Evolutionary conservation across 2,797 vertebrate species (phyloP).

Genomic region (Notolepis coatsorum): DNA sequence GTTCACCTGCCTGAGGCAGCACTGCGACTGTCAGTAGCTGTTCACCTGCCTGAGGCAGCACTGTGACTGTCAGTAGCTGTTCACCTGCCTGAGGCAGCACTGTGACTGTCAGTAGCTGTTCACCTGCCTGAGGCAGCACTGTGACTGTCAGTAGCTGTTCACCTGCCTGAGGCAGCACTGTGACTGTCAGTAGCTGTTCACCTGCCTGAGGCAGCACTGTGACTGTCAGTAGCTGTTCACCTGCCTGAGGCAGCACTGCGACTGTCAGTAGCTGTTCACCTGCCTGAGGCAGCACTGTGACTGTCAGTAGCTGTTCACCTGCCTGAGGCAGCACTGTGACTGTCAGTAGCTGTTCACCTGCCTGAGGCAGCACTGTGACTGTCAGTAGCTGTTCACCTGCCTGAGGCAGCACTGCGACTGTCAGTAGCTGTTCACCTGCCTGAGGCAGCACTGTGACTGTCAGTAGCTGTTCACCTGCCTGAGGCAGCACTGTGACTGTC

Average conservation of each 20-base stretch:
- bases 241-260: neutral
- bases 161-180: neutral
- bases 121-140: too few relatives aligned
- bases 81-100: neutral
- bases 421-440: too few relatives aligned
- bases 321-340: neutral
- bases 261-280: neutral
- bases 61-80: neutral
- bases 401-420: neutral
- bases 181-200: neutral
- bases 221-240: neutral
- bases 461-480: neutral
- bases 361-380: slow-evolving; percentile 6
- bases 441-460: slow-evolving; percentile 4
- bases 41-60: too few relatives aligned
- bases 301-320: neutral
- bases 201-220: slow-evolving; percentile 10
- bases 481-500: neutral
- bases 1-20: neutral
- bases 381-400: neutral
- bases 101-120: neutral
- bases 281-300: slow-evolving; percentile 6
- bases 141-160: neutral
- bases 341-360: too few relatives aligned
- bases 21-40: neutral